Conservation (phyloP, 2,113 vertebrate genomes). For the Vidua macroura region DNA sequence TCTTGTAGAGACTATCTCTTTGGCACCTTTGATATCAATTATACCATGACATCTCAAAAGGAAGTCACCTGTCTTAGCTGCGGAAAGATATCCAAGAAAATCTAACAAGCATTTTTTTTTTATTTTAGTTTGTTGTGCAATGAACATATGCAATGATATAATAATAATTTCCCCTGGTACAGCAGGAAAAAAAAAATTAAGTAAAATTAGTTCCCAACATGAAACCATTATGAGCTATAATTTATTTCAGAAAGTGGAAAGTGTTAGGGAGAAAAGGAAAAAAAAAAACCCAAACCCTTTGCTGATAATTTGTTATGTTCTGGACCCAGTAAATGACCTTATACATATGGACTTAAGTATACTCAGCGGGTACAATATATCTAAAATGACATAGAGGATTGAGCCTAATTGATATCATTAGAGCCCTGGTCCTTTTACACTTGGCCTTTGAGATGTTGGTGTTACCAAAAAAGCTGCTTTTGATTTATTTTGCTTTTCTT, state of each 20-base stretch:
- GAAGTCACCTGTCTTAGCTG: conserved; percentile 55
- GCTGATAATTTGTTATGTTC: conserved; percentile 71
- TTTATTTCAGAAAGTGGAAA: conserved; percentile 73
- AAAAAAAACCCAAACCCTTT: background rate
- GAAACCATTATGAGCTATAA: conserved; percentile 68
- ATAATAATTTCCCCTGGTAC: conserved; percentile 28
- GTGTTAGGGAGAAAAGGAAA: background rate
- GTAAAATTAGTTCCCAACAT: conserved; percentile 71
- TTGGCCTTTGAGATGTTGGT: conserved; percentile 77
- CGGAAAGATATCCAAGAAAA: conserved; percentile 39
- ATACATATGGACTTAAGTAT: conserved; percentile 81
- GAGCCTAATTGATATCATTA: conserved; percentile 83
- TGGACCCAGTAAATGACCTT: conserved; percentile 80
- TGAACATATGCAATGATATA: background rate
- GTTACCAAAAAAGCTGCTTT: conserved; percentile 79
- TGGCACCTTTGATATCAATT: conserved; percentile 62
- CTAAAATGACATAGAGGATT: conserved; percentile 79
- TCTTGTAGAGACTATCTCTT: conserved; percentile 53
- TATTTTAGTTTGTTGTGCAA: background rate
- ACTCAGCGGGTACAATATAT: conserved; percentile 72
- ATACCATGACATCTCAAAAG: conserved; percentile 39
- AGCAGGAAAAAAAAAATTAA: conserved; percentile 62
- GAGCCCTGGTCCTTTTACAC: conserved; percentile 73
- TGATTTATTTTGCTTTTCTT: conserved; percentile 81
- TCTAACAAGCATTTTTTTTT: background rate